A percentile compares a stretch with the other conserved stretches of the same genome.
phyloP scores from a whole-genome alignment of 2,888 invertebrate species.

The Teleogryllus oceanicus region DNA sequence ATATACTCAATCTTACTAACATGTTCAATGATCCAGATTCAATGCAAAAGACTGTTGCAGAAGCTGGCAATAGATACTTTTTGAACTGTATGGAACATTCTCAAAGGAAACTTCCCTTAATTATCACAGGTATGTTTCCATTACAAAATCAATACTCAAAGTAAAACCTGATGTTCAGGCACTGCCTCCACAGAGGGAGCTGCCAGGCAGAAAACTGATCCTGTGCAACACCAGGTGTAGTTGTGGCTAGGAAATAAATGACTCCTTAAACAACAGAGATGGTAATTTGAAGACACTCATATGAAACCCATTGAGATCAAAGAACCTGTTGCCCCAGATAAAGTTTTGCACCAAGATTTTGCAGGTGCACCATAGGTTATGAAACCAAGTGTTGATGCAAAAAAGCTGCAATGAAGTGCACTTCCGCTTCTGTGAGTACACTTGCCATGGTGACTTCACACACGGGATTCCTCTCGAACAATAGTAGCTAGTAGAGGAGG shows the following conservation, averaged over 20 bases:
- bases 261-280: background rate
- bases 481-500: too few relatives aligned
- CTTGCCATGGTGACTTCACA: background rate
- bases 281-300: background rate
- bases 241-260: too few relatives aligned
- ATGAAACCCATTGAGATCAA: background rate
- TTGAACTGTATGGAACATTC: conserved; percentile 12
- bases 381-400: background rate
- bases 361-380: background rate
- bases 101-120: background rate
- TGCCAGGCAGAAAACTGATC: too few relatives aligned
- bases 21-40: conserved; percentile 18
- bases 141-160: background rate
- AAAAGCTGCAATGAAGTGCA: background rate
- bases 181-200: too few relatives aligned
- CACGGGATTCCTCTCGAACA: conserved; percentile 2
- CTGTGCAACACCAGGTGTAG: too few relatives aligned
- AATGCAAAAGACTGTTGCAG: background rate
- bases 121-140: conserved; percentile 20
- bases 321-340: background rate
- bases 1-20: background rate
- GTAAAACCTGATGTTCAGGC: too few relatives aligned
- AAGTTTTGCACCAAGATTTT: conserved; percentile 12
- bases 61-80: conserved; percentile 18
- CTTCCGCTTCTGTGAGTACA: background rate